Percentiles rank a stretch among this genome's conserved stretches.
Conservation (phyloP, 2,888 invertebrate genomes). For the Andrena fulva region DNA sequence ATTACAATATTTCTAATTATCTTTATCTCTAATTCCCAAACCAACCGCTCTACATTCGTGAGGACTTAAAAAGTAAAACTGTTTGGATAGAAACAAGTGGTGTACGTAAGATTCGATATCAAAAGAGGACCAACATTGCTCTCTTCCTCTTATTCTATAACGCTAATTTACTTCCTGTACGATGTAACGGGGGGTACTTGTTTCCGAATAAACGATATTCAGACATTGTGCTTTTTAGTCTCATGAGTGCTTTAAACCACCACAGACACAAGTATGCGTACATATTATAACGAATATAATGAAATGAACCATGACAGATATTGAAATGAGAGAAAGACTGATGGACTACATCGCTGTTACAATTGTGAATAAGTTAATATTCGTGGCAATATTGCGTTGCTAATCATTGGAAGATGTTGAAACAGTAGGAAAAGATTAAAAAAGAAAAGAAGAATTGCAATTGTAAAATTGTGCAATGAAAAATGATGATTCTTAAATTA, state of each 20-base stretch:
- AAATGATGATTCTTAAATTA: constrained; percentile 41
- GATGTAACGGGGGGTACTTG: constrained; percentile 26
- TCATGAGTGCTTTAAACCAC: constrained; percentile 64
- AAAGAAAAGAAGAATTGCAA: constrained; percentile 15
- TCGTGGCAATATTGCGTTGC: constrained; percentile 55
- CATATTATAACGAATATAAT: constrained; percentile 62
- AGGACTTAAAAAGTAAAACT: constrained; percentile 33
- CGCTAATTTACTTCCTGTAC: constrained; percentile 39
- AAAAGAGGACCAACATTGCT: constrained; percentile 64
- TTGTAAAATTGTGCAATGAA: constrained; percentile 43
- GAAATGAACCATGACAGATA: constrained; percentile 80
- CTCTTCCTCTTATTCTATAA: constrained; percentile 58
- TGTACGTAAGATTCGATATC: constrained; percentile 46
- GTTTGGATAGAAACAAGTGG: constrained; percentile 39
- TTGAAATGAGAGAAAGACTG: constrained; percentile 83
- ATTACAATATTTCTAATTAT: constrained; percentile 49
- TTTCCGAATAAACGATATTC: constrained; percentile 38
- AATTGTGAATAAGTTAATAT: constrained; percentile 65
- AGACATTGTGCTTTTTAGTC: constrained; percentile 34
- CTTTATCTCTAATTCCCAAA: constrained; percentile 45
- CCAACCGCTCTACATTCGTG: constrained; percentile 37
- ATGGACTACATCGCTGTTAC: constrained; percentile 74
- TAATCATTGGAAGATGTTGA: constrained; percentile 38
- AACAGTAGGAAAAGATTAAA: constrained; percentile 15
- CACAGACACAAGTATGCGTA: constrained; percentile 65